phyloP scores from a whole-genome alignment of 2,888 invertebrate genomes.

The Nemoura dubitans region DNA sequence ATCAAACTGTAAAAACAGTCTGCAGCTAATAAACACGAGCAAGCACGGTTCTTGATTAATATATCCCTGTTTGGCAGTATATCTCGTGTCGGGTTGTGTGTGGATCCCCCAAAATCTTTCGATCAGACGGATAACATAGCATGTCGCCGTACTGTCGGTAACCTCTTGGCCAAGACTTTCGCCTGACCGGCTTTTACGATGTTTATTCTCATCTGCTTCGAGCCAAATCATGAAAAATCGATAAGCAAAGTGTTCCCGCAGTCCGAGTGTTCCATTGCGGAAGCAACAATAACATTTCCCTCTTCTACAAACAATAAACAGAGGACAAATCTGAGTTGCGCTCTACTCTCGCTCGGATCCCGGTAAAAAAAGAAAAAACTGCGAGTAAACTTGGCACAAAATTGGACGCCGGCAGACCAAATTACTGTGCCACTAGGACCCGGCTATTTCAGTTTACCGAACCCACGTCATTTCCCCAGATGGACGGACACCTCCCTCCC shows the following conservation, averaged over 20 bases:
- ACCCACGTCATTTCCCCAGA: slow-evolving; percentile 24
- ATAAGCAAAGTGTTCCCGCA: not conserved
- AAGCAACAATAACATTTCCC: slow-evolving; percentile 17
- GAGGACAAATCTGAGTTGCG: not conserved
- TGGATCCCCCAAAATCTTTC: not conserved
- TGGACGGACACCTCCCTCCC: not conserved
- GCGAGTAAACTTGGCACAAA: not conserved
- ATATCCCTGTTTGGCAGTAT: no score
- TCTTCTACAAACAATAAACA: slow-evolving; percentile 26
- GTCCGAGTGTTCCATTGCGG: not conserved
- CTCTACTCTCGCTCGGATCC: slow-evolving; percentile 30
- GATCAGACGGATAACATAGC: not conserved
- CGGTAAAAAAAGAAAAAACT: not conserved
- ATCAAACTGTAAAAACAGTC: not conserved
- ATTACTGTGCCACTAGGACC: not conserved
- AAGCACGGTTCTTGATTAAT: no score
- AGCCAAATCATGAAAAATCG: not conserved
- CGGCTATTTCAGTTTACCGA: slow-evolving; percentile 32
- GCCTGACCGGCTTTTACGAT: not conserved
- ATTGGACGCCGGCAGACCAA: not conserved
- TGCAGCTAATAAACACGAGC: not conserved
- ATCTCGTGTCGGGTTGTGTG: no score
- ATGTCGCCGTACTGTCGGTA: no score
- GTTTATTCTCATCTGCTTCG: not conserved
- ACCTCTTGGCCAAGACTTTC: not conserved